Conservation (phyloP, 2,888 invertebrate genomes). For the Drosophila cracens region DNA sequence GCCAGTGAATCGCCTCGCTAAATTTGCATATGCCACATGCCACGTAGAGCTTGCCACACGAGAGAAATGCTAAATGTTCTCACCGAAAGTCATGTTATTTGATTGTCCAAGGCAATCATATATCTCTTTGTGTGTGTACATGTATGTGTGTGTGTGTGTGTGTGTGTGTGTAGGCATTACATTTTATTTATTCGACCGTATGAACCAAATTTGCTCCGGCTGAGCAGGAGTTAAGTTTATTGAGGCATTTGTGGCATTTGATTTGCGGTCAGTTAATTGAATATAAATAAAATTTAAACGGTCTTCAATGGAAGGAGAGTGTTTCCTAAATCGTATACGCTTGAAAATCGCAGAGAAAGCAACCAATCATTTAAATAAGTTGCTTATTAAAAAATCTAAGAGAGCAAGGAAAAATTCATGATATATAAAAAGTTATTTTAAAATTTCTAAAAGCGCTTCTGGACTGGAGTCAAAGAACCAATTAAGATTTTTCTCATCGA, state of each 20-base stretch:
- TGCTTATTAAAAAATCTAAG: neutral
- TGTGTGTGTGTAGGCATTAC: slow-evolving; percentile 5
- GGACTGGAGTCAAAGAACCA: neutral
- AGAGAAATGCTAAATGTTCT: slow-evolving; percentile 71
- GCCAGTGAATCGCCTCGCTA: slow-evolving; percentile 42
- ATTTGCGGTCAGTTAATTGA: slow-evolving; percentile 30
- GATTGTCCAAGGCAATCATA: slow-evolving; percentile 63
- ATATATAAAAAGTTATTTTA: neutral
- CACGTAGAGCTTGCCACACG: slow-evolving; percentile 31
- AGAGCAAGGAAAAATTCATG: neutral
- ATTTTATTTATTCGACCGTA: slow-evolving; percentile 34
- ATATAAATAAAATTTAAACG: neutral
- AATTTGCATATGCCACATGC: slow-evolving; percentile 70
- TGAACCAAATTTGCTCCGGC: slow-evolving; percentile 32
- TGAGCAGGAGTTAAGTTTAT: slow-evolving; percentile 46
- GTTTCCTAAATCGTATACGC: neutral
- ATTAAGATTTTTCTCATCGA: neutral
- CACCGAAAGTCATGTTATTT: slow-evolving; percentile 65
- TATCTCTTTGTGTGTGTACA: slow-evolving; percentile 17
- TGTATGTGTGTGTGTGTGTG: slow-evolving; percentile 5
- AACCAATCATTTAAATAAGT: neutral
- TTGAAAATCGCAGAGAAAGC: neutral
- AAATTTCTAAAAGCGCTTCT: neutral
- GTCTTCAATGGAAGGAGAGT: neutral
- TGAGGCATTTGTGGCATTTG: slow-evolving; percentile 28